phyloP scores from a whole-genome alignment of 2,113 vertebrate genomes.

The Thalassarche chlororhynchos region DNA sequence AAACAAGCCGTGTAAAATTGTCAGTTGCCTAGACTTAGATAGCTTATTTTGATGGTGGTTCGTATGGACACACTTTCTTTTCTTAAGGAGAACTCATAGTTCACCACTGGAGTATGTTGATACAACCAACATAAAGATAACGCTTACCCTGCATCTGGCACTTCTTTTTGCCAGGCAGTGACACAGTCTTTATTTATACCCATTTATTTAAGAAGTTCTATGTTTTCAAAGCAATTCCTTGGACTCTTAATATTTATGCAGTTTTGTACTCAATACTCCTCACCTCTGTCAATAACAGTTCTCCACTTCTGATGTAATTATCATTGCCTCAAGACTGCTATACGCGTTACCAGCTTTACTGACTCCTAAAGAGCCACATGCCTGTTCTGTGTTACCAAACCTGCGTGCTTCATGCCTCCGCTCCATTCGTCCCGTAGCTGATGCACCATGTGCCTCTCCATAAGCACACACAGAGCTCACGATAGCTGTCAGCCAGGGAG shows the following conservation, averaged over 20 bases:
- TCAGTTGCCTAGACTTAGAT: background rate
- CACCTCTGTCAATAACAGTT: background rate
- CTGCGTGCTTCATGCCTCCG: fast-evolving
- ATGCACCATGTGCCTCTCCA: background rate
- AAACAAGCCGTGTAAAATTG: background rate
- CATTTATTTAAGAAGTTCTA: background rate
- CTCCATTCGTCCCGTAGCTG: background rate
- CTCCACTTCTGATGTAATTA: background rate
- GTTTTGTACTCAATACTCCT: background rate
- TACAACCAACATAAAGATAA: slow-evolving; percentile 16
- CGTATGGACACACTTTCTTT: background rate
- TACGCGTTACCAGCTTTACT: background rate
- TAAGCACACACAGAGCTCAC: background rate
- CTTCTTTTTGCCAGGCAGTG: background rate
- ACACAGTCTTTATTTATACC: background rate
- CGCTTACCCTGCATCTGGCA: background rate
- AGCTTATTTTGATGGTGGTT: background rate
- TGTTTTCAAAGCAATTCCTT: slow-evolving; percentile 32
- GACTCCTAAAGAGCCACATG: background rate
- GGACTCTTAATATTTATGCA: background rate
- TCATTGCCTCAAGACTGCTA: background rate
- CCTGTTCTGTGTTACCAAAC: background rate
- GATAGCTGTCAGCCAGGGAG: background rate
- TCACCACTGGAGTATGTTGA: background rate
- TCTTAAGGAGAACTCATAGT: background rate